Conservation (phyloP, 2,113 vertebrate genomes). For the Serinus canaria region DNA sequence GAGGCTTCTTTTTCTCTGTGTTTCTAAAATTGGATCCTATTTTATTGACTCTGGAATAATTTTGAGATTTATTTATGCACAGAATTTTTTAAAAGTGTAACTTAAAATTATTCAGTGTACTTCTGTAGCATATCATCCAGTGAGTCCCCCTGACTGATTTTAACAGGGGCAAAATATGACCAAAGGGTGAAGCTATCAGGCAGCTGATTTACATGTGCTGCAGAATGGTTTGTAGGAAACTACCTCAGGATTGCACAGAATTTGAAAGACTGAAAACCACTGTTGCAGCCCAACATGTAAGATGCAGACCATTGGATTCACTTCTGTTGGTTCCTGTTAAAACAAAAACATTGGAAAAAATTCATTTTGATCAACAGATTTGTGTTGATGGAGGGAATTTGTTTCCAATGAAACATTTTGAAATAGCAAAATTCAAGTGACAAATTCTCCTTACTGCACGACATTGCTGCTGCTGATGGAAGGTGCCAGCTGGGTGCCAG, state of each 20-base stretch:
- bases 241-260: neutral
- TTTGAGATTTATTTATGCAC: neutral
- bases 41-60: neutral
- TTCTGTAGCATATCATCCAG: neutral
- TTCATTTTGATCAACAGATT: neutral
- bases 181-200: neutral
- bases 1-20: neutral
- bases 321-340: neutral
- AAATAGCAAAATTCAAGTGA: neutral
- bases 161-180: neutral
- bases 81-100: neutral
- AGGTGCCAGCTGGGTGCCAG: accelerated
- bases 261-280: neutral
- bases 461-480: neutral
- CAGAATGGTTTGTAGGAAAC: neutral
- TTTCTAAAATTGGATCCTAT: neutral
- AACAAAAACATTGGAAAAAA: neutral
- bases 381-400: neutral
- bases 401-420: neutral
- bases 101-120: neutral
- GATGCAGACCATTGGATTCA: neutral
- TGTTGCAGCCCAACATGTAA: neutral
- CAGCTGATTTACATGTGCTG: neutral
- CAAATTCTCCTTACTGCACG: neutral
- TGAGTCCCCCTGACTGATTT: neutral